Evolutionary conservation across 2,113 vertebrate species (phyloP).

Genomic region (Rhinolophus sinicus): DNA sequence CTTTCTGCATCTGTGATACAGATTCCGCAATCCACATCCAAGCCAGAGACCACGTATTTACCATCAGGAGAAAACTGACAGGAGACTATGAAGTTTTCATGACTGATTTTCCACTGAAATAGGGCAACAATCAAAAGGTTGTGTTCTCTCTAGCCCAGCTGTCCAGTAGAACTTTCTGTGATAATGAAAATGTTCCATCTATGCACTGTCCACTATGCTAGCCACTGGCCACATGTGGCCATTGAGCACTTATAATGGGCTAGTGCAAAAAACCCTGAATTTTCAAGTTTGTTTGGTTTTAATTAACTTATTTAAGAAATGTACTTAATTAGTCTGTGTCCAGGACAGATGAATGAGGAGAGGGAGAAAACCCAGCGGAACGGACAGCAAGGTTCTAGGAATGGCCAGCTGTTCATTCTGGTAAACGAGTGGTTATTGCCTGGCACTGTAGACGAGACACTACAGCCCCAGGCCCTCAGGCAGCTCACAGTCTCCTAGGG

Average conservation of each 20-base stretch:
- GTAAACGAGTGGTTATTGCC: background rate
- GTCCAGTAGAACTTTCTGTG: background rate
- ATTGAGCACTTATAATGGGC: background rate
- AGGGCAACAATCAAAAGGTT: background rate
- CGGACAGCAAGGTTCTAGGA: background rate
- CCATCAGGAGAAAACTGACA: constrained; percentile 86
- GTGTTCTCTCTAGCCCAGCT: background rate
- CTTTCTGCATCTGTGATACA: constrained; percentile 76
- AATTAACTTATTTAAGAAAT: background rate
- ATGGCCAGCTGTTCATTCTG: background rate
- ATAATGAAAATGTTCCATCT: background rate
- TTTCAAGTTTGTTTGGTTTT: background rate
- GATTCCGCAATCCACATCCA: constrained; percentile 81
- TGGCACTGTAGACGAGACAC: background rate
- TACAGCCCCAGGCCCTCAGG: background rate
- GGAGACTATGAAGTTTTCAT: constrained; percentile 84
- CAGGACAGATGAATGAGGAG: background rate
- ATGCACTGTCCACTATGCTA: background rate
- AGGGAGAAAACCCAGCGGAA: background rate
- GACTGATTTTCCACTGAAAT: constrained; percentile 83
- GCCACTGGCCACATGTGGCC: background rate
- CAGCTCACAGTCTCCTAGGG: background rate
- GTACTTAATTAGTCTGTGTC: background rate
- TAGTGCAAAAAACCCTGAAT: background rate
- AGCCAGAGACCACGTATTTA: constrained; percentile 80